Percentiles rank a stretch among this genome's conserved stretches.
Evolutionary conservation across 2,113 vertebrate species (phyloP).

Genomic region (Sphaerodactylus townsendi): DNA sequence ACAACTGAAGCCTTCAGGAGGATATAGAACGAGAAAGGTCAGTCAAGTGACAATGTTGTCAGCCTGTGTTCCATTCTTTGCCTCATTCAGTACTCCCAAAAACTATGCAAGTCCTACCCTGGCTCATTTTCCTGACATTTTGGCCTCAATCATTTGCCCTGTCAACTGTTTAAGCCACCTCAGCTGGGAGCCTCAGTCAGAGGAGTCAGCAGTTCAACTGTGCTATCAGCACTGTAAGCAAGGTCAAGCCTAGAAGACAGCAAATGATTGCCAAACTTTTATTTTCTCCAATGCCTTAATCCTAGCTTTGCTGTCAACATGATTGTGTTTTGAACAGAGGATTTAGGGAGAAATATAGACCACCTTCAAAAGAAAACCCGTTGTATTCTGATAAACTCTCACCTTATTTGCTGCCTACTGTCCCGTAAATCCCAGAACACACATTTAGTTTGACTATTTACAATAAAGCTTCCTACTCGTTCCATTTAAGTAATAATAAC

Average conservation of each 20-base stretch:
- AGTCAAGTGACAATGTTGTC: not conserved
- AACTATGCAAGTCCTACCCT: not conserved
- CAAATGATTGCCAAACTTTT: conserved; percentile 51
- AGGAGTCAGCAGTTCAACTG: conserved; percentile 39
- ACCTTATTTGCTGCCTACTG: not conserved
- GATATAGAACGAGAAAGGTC: conserved; percentile 42
- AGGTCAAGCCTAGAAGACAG: conserved; percentile 50
- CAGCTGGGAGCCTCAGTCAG: conserved; percentile 24
- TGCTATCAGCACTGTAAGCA: not conserved
- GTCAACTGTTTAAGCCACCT: conserved; percentile 55
- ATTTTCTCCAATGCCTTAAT: conserved; percentile 45
- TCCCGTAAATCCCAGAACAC: not conserved
- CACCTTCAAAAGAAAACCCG: not conserved
- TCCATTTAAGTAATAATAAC: rapidly evolving
- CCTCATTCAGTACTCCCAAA: conserved; percentile 10
- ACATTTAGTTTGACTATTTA: not conserved
- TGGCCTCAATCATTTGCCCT: conserved; percentile 63
- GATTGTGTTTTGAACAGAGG: not conserved
- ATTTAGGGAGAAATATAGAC: not conserved
- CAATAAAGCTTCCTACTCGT: rapidly evolving
- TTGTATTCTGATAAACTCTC: not conserved
- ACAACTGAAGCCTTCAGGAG: conserved; percentile 39
- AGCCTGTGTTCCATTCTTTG: not conserved
- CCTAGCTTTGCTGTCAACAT: not conserved
- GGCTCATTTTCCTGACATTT: conserved; percentile 54